Percentiles rank a stretch among this genome's conserved stretches.
Evolutionary conservation across 2,797 vertebrate genomes (phyloP).

Genomic region (Schizothorax lantsangensis): DNA sequence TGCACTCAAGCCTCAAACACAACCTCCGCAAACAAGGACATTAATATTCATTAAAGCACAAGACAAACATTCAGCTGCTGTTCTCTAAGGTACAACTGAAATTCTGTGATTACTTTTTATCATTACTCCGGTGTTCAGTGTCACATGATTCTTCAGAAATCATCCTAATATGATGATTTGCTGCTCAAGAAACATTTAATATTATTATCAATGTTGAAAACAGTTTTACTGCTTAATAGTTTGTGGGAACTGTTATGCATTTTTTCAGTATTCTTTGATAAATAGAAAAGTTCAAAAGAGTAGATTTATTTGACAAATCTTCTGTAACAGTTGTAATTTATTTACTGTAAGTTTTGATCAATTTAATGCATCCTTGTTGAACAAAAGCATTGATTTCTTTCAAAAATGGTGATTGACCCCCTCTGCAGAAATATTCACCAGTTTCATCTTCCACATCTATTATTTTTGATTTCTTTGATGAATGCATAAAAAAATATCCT

Average conservation of each 20-base stretch:
- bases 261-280: background rate
- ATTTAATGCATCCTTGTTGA: background rate
- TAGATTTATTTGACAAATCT: background rate
- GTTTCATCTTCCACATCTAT: constrained; percentile 1
- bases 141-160: background rate
- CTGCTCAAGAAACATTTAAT: background rate
- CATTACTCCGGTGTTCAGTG: background rate
- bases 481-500: background rate
- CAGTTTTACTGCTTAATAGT: background rate
- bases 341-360: background rate
- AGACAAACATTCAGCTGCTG: constrained; percentile 18
- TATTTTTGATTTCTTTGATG: background rate
- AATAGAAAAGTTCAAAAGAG: background rate
- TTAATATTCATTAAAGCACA: constrained; percentile 41
- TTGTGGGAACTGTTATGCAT: background rate
- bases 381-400: too few relatives aligned
- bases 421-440: background rate
- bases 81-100: background rate
- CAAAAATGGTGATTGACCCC: too few relatives aligned
- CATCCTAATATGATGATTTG: background rate
- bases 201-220: background rate
- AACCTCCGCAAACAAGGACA: constrained; percentile 27
- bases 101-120: background rate
- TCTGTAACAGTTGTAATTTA: background rate
- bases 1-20: background rate